These are phyloP conservation scores for Pheucticus melanocephalus DNA, from an alignment of 2,113 vertebrate genomes.

Conservation along the genomic window DNA sequence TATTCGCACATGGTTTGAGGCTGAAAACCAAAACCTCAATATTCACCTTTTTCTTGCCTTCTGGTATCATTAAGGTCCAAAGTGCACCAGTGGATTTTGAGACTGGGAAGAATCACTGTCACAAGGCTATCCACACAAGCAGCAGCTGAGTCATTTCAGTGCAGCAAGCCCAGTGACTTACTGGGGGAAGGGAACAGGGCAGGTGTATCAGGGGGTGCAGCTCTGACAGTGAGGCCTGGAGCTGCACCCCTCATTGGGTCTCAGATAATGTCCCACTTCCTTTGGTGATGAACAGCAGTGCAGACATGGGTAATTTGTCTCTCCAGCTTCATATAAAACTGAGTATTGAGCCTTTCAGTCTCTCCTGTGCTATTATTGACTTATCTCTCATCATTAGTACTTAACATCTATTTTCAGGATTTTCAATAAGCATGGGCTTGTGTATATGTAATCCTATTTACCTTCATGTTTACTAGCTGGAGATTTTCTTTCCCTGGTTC, in stretches of 20 bases:
- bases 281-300: background rate
- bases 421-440: background rate
- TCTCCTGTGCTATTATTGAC: background rate
- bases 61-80: background rate
- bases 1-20: background rate
- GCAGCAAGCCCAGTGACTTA: background rate
- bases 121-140: background rate
- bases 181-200: accelerated
- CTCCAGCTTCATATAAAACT: background rate
- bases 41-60: background rate
- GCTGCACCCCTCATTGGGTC: background rate
- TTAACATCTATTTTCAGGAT: background rate
- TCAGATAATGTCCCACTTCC: background rate
- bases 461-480: background rate
- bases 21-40: background rate
- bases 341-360: background rate
- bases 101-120: background rate
- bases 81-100: background rate
- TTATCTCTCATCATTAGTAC: background rate
- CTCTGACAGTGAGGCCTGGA: background rate
- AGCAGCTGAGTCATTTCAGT: background rate
- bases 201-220: background rate
- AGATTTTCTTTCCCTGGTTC: background rate
- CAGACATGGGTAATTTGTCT: background rate
- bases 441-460: background rate